Evolutionary conservation across 30 jellyfish, hydroid and myxozoan species (phyloP).

Genomic region (Chrysaora quinquecirrha): DNA sequence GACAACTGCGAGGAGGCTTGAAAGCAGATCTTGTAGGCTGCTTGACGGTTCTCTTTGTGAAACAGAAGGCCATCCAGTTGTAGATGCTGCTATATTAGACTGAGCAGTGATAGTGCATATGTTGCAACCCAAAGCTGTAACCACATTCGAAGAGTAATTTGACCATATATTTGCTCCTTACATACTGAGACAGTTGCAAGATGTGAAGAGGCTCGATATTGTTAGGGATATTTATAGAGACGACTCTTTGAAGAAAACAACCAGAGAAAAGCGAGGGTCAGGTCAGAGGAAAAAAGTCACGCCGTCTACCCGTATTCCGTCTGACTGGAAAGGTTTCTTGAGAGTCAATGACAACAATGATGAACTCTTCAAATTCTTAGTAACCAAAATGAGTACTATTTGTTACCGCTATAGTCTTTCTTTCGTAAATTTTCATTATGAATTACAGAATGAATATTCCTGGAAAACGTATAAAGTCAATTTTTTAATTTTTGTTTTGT

Average conservation of each 20-base stretch:
- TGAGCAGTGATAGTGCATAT: constrained; percentile 32
- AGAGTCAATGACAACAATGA: constrained; percentile 18
- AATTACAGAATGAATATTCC: neutral
- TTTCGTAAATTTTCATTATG: neutral
- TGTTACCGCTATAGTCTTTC: neutral
- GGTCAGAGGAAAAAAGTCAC: constrained; percentile 18
- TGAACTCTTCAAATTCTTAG: constrained; percentile 26
- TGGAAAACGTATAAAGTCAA: neutral
- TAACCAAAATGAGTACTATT: neutral
- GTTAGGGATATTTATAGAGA: constrained; percentile 20
- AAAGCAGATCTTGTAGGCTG: constrained; percentile 16
- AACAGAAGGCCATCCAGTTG: neutral
- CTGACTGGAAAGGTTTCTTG: constrained; percentile 17
- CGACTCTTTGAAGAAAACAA: constrained; percentile 1
- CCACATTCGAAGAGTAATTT: too few species aligned
- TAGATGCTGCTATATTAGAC: constrained; percentile 12
- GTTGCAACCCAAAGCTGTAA: too few species aligned
- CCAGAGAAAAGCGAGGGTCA: constrained; percentile 21
- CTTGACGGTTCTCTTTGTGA: neutral
- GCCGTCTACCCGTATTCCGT: constrained; percentile 13
- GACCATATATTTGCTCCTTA: too few species aligned
- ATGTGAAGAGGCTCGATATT: constrained; percentile 4
- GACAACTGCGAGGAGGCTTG: constrained; percentile 9
- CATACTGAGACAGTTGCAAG: constrained; percentile 9
- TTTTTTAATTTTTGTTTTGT: neutral